These are phyloP conservation scores for Crotalus horridus DNA, from an alignment of 2,113 vertebrate species.

Conservation along the genomic window DNA sequence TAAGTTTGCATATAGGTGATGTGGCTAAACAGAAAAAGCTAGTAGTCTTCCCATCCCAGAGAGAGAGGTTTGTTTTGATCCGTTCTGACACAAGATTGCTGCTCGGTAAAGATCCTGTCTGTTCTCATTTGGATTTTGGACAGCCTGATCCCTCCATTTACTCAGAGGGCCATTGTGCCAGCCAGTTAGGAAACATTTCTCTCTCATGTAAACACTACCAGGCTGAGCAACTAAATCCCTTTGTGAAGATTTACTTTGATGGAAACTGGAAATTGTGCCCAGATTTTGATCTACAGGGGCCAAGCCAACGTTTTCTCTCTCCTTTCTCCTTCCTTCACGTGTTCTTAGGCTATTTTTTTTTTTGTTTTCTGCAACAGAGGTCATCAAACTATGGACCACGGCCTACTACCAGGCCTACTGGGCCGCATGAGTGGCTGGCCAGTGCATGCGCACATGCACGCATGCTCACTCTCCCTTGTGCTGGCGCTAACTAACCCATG, in stretches of 20 bases:
- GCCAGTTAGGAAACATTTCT: neutral
- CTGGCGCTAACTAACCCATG: too few species aligned
- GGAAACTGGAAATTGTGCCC: neutral
- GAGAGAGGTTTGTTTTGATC: neutral
- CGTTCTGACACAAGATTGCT: neutral
- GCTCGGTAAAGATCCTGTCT: neutral
- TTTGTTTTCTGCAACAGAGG: neutral
- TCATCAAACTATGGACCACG: too few species aligned
- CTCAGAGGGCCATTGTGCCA: neutral
- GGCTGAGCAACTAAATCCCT: slow-evolving; percentile 4
- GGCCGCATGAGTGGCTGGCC: too few species aligned
- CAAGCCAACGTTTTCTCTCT: neutral
- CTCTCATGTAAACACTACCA: neutral
- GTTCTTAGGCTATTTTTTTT: neutral
- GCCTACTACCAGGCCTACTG: too few species aligned
- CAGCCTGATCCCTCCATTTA: neutral
- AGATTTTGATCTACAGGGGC: neutral
- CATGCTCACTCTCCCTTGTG: too few species aligned
- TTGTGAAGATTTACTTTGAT: neutral
- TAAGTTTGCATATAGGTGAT: neutral
- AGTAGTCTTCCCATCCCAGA: neutral
- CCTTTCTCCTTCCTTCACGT: neutral
- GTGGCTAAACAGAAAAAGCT: neutral
- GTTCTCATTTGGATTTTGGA: neutral
- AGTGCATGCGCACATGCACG: too few species aligned